Evolutionary conservation across 2,888 invertebrate species (phyloP), one percentile per base, ranked within the genome.

Genomic region (Glyphotaelius pellucidus): DNA sequence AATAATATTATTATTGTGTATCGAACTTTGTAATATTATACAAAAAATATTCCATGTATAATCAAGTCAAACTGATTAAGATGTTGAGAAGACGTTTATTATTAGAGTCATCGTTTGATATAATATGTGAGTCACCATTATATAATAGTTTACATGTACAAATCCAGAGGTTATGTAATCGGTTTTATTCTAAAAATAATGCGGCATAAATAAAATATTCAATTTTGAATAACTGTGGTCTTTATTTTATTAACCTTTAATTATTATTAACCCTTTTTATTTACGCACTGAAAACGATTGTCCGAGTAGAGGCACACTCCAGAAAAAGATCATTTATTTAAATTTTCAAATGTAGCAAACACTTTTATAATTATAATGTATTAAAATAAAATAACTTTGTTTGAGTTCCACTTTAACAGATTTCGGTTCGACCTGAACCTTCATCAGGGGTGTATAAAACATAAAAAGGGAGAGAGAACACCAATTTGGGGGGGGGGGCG

Each of bases 11-110:
- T 7, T 19, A 67, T 47, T 47, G 80, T 38, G 80, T 80, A 89
- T 89, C 80, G 89, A 89, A 89, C 35, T 89, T 31, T 31, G 32
- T 89, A 89, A 35, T 42, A 47, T 80, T 38, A 89, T 38, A 88
- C 19, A 32, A 32, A 88, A n/a, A 67, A 67, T 19, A 88, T 79
- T 31, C 52, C 52, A 88, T 52, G 88, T 32, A n/a, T n/a, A 88
- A 32, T 67, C n/a, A 67, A 31, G 52, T 15, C 52, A 47, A 52
- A 25, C 42, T 85, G 85, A 85, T 85, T 4, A 19, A 67, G 67
- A 67, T 19, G 15, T 42, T 12, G 12, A 42, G 42, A 42, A 42
- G 42, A 67, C 9, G 9, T 67, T 67, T n/a, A 9, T 25, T 67
- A 67, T 67, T 67, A 67, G 9, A 67, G 67, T 67, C 5, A 67